These are phyloP conservation scores for Harpalus rubripes DNA, from an alignment of 2,888 invertebrate species.

Conservation along the genomic window DNA sequence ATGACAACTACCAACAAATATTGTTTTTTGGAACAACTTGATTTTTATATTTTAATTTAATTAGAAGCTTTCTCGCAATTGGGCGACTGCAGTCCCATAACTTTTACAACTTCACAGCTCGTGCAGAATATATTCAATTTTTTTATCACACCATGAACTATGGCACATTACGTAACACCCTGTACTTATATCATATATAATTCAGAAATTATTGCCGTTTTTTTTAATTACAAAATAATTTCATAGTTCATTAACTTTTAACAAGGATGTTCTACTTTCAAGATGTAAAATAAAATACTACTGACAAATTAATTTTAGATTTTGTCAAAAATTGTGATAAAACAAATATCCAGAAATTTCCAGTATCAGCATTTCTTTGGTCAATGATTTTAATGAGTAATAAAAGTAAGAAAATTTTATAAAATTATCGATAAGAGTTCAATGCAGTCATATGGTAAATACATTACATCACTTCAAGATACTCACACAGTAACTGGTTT, in stretches of 20 bases:
- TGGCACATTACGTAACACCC: too few relatives aligned
- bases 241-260: background rate
- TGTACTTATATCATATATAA: background rate
- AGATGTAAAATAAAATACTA: background rate
- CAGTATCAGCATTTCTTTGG: background rate
- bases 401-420: background rate
- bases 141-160: too few relatives aligned
- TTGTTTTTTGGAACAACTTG: too few relatives aligned
- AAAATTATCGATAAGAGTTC: constrained; percentile 13
- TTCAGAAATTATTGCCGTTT: background rate
- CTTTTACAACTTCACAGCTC: too few relatives aligned
- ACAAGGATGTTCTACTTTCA: background rate
- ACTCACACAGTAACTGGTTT: constrained; percentile 22
- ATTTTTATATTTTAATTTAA: too few relatives aligned
- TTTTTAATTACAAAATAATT: too few relatives aligned
- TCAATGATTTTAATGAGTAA: background rate
- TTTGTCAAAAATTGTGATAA: background rate
- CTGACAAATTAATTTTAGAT: background rate
- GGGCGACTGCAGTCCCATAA: too few relatives aligned
- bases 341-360: constrained; percentile 17
- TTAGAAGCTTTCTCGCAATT: too few relatives aligned
- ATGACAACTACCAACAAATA: too few relatives aligned
- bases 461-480: constrained; percentile 21
- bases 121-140: too few relatives aligned
- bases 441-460: constrained; percentile 24